phyloP scores from a whole-genome alignment of 1,140 invertebrate species.

The Acromyrmex heyeri region DNA sequence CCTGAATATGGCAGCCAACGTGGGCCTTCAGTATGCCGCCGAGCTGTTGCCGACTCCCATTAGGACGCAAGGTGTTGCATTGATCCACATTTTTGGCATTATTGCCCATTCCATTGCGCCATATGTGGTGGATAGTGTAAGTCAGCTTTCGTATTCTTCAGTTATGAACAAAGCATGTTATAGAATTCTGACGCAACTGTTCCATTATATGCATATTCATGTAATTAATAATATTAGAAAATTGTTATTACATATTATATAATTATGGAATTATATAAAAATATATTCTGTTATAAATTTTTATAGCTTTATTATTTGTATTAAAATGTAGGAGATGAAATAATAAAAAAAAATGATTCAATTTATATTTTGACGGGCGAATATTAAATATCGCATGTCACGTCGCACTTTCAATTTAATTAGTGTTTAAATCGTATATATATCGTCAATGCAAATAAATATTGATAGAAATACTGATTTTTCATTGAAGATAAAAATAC shows the following conservation, averaged over 20 bases:
- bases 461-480: background rate
- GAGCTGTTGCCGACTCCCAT: conserved; percentile 89
- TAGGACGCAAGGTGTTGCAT: conserved; percentile 88
- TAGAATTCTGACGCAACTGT: conserved; percentile 44
- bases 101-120: conserved; percentile 89
- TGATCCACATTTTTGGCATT: conserved; percentile 89
- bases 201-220: conserved; percentile 63
- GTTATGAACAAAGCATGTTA: background rate
- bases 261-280: background rate
- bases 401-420: background rate
- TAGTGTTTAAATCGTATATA: background rate
- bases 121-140: conserved; percentile 91
- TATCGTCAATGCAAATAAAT: background rate
- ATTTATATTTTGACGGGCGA: too few species aligned
- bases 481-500: background rate
- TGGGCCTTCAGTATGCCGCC: conserved; percentile 89
- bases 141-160: conserved; percentile 63
- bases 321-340: too few species aligned
- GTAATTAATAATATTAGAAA: background rate
- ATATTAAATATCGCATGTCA: background rate
- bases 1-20: conserved; percentile 89
- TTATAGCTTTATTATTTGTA: too few species aligned
- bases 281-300: background rate
- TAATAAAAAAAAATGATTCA: too few species aligned
- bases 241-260: background rate